These are phyloP conservation scores for Hydrozoanthus gracilis DNA, from an alignment of 92 coral and sea anemone genomes.

Conservation along the genomic window DNA sequence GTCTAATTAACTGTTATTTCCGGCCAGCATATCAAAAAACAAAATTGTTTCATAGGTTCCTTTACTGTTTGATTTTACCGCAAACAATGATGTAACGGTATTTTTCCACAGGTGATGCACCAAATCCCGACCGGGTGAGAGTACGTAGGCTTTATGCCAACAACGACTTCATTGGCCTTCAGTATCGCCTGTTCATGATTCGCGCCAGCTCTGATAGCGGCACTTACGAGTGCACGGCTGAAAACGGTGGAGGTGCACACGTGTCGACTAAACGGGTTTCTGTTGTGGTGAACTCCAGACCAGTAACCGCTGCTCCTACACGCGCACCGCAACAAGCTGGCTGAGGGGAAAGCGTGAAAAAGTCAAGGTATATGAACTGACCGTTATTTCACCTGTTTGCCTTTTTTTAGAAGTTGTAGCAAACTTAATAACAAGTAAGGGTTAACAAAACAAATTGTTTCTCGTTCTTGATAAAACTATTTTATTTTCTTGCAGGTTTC, in stretches of 20 bases:
- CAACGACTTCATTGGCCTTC: conserved; percentile 23
- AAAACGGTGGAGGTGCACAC: conserved; percentile 4
- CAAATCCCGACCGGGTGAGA: conserved; percentile 26
- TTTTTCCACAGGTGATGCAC: conserved; percentile 16
- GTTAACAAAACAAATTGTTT: too few species aligned
- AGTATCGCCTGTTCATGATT: conserved; percentile 18
- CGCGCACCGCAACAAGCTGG: neutral
- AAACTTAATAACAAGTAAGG: too few species aligned
- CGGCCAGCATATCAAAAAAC: neutral
- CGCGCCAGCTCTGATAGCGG: conserved; percentile 20
- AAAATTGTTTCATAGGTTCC: neutral
- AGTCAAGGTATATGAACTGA: neutral
- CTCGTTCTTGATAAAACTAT: neutral
- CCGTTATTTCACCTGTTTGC: too few species aligned
- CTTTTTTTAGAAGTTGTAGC: too few species aligned
- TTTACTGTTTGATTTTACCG: neutral
- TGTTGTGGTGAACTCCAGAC: neutral
- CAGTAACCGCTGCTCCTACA: conserved; percentile 32
- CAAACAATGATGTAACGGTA: neutral
- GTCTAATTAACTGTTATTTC: neutral
- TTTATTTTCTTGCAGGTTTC: neutral
- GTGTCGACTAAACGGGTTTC: conserved; percentile 13
- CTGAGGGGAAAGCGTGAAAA: neutral
- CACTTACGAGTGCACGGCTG: conserved; percentile 33
- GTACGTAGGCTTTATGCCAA: neutral